Conservation (phyloP, 2,888 invertebrate species). For the Hirudinaria manillensis region DNA sequence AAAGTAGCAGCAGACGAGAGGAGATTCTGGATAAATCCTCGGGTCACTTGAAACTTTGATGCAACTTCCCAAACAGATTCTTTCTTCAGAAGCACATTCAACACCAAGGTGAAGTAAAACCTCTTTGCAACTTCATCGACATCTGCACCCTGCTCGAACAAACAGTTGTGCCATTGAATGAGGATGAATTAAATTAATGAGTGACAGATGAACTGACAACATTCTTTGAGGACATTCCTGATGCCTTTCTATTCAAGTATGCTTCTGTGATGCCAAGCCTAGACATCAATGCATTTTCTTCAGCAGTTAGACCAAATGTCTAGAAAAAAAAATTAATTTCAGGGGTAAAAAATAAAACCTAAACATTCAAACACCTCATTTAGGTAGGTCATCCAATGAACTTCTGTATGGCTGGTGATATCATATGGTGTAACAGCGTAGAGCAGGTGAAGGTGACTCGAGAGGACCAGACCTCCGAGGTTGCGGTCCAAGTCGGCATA, state of each 20-base stretch:
- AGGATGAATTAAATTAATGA: neutral
- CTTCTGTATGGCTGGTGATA: slow-evolving; percentile 44
- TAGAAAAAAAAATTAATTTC: neutral
- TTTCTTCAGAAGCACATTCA: slow-evolving; percentile 64
- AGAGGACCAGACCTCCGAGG: slow-evolving; percentile 69
- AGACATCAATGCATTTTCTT: neutral
- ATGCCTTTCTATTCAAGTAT: slow-evolving; percentile 3
- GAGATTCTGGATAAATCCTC: slow-evolving; percentile 74
- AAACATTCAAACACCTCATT: slow-evolving; percentile 44
- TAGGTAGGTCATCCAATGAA: slow-evolving; percentile 50
- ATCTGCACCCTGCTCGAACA: slow-evolving; percentile 35
- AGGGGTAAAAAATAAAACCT: neutral
- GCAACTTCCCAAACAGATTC: slow-evolving; percentile 59
- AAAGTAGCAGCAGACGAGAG: slow-evolving; percentile 68
- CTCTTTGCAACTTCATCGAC: slow-evolving; percentile 62
- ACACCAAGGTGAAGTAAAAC: slow-evolving; percentile 78
- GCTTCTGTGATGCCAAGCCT: slow-evolving; percentile 10
- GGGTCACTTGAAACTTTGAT: slow-evolving; percentile 66
- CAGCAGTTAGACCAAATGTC: neutral
- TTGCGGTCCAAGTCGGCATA: slow-evolving; percentile 70
- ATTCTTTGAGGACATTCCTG: neutral
- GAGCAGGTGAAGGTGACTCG: slow-evolving; percentile 76
- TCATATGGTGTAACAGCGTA: slow-evolving; percentile 80
- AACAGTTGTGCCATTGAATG: neutral
- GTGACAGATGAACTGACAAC: neutral